These are phyloP conservation scores for Poeciliopsis paucimaculata DNA, from an alignment of 2,797 vertebrate species.

Conservation along the genomic window DNA sequence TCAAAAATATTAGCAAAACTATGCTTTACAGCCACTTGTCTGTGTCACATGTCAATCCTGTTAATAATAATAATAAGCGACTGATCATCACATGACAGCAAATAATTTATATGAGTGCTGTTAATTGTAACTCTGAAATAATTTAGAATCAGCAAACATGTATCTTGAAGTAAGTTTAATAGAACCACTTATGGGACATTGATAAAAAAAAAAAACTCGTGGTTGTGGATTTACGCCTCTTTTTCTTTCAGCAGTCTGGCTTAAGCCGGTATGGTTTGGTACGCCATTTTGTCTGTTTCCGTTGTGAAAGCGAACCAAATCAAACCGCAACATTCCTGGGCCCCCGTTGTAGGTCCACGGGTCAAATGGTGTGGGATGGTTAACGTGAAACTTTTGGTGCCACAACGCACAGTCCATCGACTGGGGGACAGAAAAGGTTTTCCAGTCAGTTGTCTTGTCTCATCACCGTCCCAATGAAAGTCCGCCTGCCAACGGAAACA, in stretches of 20 bases:
- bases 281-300: too few relatives aligned
- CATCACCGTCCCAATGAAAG: too few relatives aligned
- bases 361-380: too few relatives aligned
- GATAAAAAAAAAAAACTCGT: background rate
- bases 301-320: too few relatives aligned
- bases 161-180: background rate
- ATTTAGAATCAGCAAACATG: background rate
- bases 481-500: background rate
- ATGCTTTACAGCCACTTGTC: background rate
- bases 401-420: too few relatives aligned
- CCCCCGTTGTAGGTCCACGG: too few relatives aligned
- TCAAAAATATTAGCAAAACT: background rate
- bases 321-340: too few relatives aligned
- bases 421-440: too few relatives aligned
- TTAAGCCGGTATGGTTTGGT: too few relatives aligned
- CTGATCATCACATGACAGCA: background rate
- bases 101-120: background rate
- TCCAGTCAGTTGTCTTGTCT: too few relatives aligned
- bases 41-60: background rate
- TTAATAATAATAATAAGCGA: background rate
- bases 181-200: background rate
- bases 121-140: background rate
- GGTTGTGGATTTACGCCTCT: background rate
- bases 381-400: too few relatives aligned
- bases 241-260: too few relatives aligned